phyloP scores from a whole-genome alignment of 2,113 vertebrate species.

The Girardinichthys multiradiatus region DNA sequence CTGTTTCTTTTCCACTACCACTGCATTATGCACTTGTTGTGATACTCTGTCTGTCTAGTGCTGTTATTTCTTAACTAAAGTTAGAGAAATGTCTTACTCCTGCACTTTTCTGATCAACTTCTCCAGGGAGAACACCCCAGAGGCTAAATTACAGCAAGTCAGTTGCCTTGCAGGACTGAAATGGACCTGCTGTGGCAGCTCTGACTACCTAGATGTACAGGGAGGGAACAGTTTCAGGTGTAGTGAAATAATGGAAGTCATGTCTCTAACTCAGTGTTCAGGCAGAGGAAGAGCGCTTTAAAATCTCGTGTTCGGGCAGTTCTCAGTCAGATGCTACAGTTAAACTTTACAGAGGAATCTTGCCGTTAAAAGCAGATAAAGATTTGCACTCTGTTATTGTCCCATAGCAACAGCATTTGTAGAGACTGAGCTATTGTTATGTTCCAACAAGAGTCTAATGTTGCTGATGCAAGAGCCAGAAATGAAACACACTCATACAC shows the following conservation, averaged over 20 bases:
- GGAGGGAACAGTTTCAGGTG: background rate
- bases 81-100: constrained; percentile 43
- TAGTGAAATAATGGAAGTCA: background rate
- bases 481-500: constrained; percentile 19
- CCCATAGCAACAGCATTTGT: constrained; percentile 48
- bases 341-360: background rate
- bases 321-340: background rate
- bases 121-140: constrained; percentile 46
- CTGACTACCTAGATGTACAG: background rate
- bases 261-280: background rate
- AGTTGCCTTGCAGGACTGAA: constrained; percentile 19
- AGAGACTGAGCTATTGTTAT: constrained; percentile 52
- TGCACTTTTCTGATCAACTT: constrained; percentile 59
- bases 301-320: background rate
- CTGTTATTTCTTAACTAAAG: constrained; percentile 13
- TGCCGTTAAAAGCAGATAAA: constrained; percentile 17
- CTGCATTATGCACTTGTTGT: background rate
- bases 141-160: constrained; percentile 40
- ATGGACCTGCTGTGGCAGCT: constrained; percentile 10
- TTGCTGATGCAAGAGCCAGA: constrained; percentile 38
- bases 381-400: constrained; percentile 33
- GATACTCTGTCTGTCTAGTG: background rate
- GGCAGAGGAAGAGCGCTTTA: too few species aligned
- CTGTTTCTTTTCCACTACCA: background rate
- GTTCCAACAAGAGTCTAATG: constrained; percentile 33